Evolutionary conservation across 1,140 invertebrate species (phyloP).

Genomic region (Drosophila nasuta): DNA sequence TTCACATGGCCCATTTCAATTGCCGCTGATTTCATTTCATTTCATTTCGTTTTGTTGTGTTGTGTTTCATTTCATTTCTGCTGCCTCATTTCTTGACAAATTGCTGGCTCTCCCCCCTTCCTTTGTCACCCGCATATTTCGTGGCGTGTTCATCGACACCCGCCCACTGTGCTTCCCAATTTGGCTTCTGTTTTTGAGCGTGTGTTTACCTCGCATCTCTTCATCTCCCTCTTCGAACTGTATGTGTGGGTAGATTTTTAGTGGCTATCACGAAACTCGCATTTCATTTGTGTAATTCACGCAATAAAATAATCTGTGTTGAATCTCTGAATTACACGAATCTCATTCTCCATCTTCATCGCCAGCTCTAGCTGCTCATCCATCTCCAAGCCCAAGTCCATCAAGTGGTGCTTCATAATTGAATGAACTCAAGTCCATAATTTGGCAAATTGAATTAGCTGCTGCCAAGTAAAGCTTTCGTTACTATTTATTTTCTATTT

Average conservation of each 20-base stretch:
- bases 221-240: neutral
- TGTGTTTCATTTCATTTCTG: slow-evolving; percentile 40
- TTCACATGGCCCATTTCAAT: slow-evolving; percentile 48
- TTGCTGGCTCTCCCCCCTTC: slow-evolving; percentile 9
- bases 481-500: too few species aligned
- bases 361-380: too few species aligned
- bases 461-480: neutral
- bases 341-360: neutral
- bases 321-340: slow-evolving; percentile 39
- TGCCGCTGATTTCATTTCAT: slow-evolving; percentile 54
- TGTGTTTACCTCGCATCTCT: neutral
- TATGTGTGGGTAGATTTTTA: slow-evolving; percentile 49
- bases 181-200: slow-evolving; percentile 52
- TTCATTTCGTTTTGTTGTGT: slow-evolving; percentile 12
- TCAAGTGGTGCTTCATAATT: slow-evolving; percentile 72
- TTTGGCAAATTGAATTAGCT: slow-evolving; percentile 65
- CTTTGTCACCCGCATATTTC: slow-evolving; percentile 17
- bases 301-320: slow-evolving; percentile 74
- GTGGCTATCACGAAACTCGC: slow-evolving; percentile 68
- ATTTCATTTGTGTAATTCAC: slow-evolving; percentile 77
- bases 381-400: slow-evolving; percentile 1
- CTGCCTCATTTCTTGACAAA: slow-evolving; percentile 63
- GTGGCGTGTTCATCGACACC: slow-evolving; percentile 51
- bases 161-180: slow-evolving; percentile 74
- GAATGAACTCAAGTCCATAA: slow-evolving; percentile 70